Conservation (phyloP, 2,888 invertebrate species). For the Brachylomia viminalis region DNA sequence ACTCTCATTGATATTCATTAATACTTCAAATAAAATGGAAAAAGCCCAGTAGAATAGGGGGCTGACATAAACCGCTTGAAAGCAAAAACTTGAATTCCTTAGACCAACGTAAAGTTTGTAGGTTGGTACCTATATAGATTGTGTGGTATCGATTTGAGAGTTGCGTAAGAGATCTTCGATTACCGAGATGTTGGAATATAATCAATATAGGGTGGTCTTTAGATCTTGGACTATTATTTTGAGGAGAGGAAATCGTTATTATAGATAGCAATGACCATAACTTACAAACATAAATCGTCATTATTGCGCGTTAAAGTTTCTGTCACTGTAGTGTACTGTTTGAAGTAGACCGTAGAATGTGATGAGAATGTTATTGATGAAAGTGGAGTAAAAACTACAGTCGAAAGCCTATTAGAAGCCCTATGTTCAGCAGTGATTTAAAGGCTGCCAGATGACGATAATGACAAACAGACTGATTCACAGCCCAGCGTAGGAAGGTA, state of each 20-base stretch:
- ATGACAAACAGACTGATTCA: neutral
- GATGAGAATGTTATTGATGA: slow-evolving; percentile 13
- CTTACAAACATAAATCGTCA: slow-evolving; percentile 34
- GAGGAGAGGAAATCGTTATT: slow-evolving; percentile 29
- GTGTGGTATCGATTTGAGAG: slow-evolving; percentile 52
- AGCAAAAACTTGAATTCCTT: slow-evolving; percentile 81
- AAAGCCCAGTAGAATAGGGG: slow-evolving; percentile 84
- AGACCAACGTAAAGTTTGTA: slow-evolving; percentile 74
- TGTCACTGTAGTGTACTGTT: neutral
- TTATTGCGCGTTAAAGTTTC: slow-evolving; percentile 25
- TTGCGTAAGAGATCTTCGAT: slow-evolving; percentile 57
- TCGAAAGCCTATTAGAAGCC: neutral
- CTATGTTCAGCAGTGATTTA: neutral
- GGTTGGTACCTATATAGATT: slow-evolving; percentile 45
- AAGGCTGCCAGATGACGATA: neutral
- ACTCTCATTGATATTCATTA: slow-evolving; percentile 88
- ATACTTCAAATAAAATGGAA: slow-evolving; percentile 88
- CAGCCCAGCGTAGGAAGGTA: neutral
- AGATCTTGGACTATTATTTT: slow-evolving; percentile 36
- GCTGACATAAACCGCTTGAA: slow-evolving; percentile 85
- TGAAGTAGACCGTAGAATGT: slow-evolving; percentile 16
- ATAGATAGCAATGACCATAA: slow-evolving; percentile 18
- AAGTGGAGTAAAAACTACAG: slow-evolving; percentile 8
- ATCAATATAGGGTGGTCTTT: slow-evolving; percentile 11
- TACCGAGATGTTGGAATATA: slow-evolving; percentile 25